Conservation (phyloP, 23 tunicate species). For the Trididemnum nubilum region DNA sequence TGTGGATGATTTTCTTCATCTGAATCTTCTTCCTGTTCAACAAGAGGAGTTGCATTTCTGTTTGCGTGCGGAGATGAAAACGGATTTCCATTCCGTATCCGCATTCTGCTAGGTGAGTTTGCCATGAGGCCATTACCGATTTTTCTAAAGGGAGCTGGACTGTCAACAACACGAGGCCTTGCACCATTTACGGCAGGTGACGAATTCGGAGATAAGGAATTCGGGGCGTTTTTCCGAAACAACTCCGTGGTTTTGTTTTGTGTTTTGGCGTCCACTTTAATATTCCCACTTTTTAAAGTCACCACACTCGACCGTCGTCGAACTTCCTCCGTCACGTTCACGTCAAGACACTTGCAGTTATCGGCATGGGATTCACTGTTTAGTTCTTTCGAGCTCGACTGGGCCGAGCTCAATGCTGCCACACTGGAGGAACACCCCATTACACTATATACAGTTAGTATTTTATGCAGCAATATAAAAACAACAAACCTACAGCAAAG, state of each 20-base stretch:
- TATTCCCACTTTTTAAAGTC: constrained; percentile 26
- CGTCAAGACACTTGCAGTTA: background rate
- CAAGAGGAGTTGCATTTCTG: background rate
- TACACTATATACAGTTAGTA: too few species aligned
- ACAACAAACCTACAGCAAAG: too few species aligned
- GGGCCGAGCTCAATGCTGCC: background rate
- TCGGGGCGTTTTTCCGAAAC: background rate
- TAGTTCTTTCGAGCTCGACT: background rate
- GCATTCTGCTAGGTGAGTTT: constrained; percentile 6
- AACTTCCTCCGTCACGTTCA: background rate
- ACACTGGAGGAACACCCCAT: background rate
- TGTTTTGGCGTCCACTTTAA: background rate
- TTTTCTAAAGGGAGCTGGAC: constrained; percentile 7
- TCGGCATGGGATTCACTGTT: background rate
- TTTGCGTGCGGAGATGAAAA: constrained; percentile 9
- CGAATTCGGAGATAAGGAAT: background rate
- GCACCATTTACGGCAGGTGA: constrained; percentile 2
- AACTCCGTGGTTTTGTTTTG: background rate
- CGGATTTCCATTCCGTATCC: constrained; percentile 1
- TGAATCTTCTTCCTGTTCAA: constrained; percentile 9
- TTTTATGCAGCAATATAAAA: too few species aligned
- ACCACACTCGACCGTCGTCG: constrained; percentile 15
- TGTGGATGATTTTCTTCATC: background rate
- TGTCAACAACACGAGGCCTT: background rate
- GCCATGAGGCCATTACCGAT: background rate